phyloP scores from a whole-genome alignment of 2,113 vertebrate genomes.

The Willisornis vidua region DNA sequence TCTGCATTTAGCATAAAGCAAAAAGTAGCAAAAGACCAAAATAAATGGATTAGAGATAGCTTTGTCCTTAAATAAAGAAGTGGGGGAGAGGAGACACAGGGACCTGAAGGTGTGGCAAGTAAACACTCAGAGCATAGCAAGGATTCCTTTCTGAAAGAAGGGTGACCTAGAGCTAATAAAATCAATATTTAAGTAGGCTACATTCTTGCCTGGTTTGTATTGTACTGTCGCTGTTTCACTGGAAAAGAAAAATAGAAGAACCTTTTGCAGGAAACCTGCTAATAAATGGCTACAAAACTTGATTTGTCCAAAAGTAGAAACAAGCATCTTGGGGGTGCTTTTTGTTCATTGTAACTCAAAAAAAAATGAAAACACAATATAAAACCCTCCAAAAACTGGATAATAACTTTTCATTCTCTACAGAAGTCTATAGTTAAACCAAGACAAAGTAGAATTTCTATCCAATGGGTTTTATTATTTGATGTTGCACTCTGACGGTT shows the following conservation, averaged over 20 bases:
- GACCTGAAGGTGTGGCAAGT: not conserved
- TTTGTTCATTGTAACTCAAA: not conserved
- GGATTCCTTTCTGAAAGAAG: not conserved
- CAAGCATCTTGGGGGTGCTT: not conserved
- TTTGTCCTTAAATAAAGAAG: not conserved
- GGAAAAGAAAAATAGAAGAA: not conserved
- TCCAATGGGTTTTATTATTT: not conserved
- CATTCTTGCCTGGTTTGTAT: not conserved
- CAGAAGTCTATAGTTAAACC: not conserved
- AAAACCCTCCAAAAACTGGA: not conserved
- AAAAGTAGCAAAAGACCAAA: not conserved
- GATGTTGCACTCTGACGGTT: not conserved
- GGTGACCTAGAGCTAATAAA: not conserved
- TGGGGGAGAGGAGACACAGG: not conserved
- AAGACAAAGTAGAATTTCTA: not conserved
- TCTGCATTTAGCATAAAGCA: not conserved
- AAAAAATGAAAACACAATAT: not conserved
- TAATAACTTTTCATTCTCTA: not conserved
- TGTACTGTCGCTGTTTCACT: not conserved
- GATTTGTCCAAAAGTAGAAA: not conserved
- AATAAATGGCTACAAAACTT: not conserved
- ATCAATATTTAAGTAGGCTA: not conserved
- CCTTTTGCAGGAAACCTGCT: not conserved
- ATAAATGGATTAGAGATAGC: not conserved
- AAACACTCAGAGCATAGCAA: not conserved